Base-by-base conservation (phyloP, 1,140 invertebrate species). In the Drosophila chauvacae region DNA sequence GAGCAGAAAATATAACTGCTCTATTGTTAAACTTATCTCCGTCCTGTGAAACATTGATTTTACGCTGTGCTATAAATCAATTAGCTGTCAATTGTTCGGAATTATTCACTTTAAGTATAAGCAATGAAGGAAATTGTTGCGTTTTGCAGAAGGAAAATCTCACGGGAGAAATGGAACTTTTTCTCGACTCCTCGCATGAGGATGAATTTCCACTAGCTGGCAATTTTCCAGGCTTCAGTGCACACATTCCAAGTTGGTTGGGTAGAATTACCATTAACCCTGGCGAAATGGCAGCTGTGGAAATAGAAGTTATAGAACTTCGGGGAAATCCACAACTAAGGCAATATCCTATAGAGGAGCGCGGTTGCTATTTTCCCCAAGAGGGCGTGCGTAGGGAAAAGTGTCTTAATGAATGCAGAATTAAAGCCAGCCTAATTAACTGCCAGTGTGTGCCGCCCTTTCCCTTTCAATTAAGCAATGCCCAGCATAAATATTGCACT, bases 41-140 rank as follows among this genome's bases (percentile, higher is more conserved):
- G 20, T 51, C 77, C 10, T 88, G 84, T 16, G 61, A 62, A 2
- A 41, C 47, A 1, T 18, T 84, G 4, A 28, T 88, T 20, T 35
- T 90, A 4, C 62, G 28, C 2, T 88, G 84, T 53, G 14, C 58
- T 1, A 0, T 69, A 7, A 79, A 74, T 14, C 45, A 47, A 16
- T 44, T 51, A 9, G 4, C 55, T 2, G 14, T 7, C 0, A 81
- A 78, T 55, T 88, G 84, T n/a, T 53, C 77, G 0, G 37, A 77
- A 5, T 47, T 88, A 18, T 88, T 88, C 41, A 45, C 14, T 1
- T 23, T 78, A 10, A 41, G 28, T 26, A 35, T 45, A 5, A 65
- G 10, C 7, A 11, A 13, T 6, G 11, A 75, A 0, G 85, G 85
- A n/a, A 62, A 37, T 28, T 88, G 84, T 23, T 88, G 84, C 26